These are phyloP conservation scores for Drepana arcuata DNA, from an alignment of 1,140 invertebrate species.

Conservation along the genomic window DNA sequence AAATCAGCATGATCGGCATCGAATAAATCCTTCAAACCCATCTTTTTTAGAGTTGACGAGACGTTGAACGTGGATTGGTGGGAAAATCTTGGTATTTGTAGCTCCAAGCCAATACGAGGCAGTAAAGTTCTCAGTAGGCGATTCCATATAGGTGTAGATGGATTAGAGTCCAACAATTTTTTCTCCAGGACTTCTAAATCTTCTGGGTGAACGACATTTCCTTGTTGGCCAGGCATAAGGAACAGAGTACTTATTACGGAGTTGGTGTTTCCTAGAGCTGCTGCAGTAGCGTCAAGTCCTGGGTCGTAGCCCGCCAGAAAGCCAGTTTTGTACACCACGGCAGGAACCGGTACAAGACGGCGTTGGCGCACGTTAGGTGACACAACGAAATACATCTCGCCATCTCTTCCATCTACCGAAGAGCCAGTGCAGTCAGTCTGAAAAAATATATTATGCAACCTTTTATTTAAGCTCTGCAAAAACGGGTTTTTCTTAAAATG, in stretches of 20 bases:
- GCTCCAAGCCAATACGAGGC: slow-evolving; percentile 80
- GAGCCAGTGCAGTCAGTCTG: slow-evolving; percentile 83
- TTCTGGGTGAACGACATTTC: slow-evolving; percentile 81
- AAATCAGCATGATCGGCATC: slow-evolving; percentile 81
- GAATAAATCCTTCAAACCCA: slow-evolving; percentile 87
- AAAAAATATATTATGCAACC: no score
- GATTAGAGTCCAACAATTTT: slow-evolving; percentile 76
- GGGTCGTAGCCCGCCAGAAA: slow-evolving; percentile 88
- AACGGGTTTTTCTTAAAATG: no score
- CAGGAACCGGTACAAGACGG: slow-evolving; percentile 84
- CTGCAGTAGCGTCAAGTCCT: slow-evolving; percentile 84
- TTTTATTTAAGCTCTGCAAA: no score
- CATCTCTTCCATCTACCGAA: slow-evolving; percentile 81
- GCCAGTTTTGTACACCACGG: slow-evolving; percentile 81
- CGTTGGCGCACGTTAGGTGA: slow-evolving; percentile 83
- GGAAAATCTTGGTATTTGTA: slow-evolving; percentile 87
- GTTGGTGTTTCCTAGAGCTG: slow-evolving; percentile 79
- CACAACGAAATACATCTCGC: slow-evolving; percentile 88
- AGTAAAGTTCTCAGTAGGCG: slow-evolving; percentile 80
- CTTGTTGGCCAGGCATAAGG: slow-evolving; percentile 84
- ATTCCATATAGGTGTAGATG: slow-evolving; percentile 81
- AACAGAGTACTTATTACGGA: slow-evolving; percentile 84
- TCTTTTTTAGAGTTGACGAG: slow-evolving; percentile 80
- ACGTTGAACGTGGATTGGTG: slow-evolving; percentile 86
- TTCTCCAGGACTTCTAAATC: slow-evolving; percentile 81